Percentiles rank a stretch among this genome's conserved stretches.
Conservation (phyloP, 1,140 invertebrate genomes). For the Neodiprion fabricii region DNA sequence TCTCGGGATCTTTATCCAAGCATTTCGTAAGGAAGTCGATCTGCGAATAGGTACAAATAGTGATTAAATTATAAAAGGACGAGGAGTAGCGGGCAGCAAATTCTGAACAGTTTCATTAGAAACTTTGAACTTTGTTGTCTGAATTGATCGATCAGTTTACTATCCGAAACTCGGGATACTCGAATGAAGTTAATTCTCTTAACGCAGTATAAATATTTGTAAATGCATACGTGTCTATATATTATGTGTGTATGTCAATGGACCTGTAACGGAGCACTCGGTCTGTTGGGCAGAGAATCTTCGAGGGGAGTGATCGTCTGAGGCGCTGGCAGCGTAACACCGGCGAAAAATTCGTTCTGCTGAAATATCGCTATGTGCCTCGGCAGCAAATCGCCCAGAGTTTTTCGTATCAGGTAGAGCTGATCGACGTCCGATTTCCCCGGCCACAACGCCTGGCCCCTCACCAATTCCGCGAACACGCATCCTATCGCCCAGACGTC, state of each 20-base stretch:
- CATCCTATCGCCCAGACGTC: constrained; percentile 98
- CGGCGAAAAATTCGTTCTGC: constrained; percentile 94
- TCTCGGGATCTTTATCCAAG: constrained; percentile 91
- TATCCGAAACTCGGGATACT: no score
- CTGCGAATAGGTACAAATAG: constrained; percentile 24
- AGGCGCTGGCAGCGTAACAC: constrained; percentile 91
- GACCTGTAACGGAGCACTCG: constrained; percentile 62
- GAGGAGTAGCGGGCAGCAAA: no score
- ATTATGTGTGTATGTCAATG: no score
- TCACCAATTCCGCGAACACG: constrained; percentile 94
- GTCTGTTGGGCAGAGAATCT: constrained; percentile 78
- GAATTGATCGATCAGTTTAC: no score
- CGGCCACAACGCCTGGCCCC: constrained; percentile 96
- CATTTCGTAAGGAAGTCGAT: constrained; percentile 94
- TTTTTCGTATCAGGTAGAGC: constrained; percentile 92
- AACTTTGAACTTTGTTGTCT: no score
- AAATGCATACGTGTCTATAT: no score
- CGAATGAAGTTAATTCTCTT: no score
- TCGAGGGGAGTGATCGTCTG: constrained; percentile 86
- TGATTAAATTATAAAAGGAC: no score
- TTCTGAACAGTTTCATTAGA: no score
- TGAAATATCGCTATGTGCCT: constrained; percentile 95
- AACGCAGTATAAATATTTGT: no score
- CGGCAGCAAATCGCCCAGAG: constrained; percentile 88
- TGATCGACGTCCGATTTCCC: constrained; percentile 99